Percentiles rank a stretch among this genome's conserved stretches.
These are phyloP conservation scores for Urocitellus parryii DNA, from an alignment of 2,113 vertebrate genomes.

Conservation along the genomic window DNA sequence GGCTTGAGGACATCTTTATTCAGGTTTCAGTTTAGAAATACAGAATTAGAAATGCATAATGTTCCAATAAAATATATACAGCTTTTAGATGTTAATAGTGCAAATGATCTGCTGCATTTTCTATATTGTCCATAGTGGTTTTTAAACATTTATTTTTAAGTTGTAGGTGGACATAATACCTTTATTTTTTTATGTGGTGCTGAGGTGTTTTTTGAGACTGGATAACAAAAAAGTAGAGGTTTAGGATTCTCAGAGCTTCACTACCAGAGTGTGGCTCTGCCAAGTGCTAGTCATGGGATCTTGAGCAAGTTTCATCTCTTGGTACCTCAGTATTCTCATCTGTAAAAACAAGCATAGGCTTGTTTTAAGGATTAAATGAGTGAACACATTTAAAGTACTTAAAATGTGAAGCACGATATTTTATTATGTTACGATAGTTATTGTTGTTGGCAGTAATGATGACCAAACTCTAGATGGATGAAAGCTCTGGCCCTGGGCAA, in stretches of 20 bases:
- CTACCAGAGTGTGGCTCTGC: neutral
- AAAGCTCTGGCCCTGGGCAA: neutral
- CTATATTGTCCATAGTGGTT: neutral
- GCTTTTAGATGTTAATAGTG: neutral
- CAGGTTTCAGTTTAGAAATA: neutral
- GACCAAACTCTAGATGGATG: neutral
- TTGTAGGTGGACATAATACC: no score
- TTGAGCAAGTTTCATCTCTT: neutral
- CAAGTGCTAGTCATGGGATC: neutral
- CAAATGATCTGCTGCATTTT: neutral
- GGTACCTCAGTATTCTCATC: neutral
- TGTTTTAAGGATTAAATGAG: neutral
- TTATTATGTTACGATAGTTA: neutral
- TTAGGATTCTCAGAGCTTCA: neutral
- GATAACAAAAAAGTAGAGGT: neutral
- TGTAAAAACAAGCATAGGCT: neutral
- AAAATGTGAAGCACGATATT: neutral
- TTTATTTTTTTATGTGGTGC: no score
- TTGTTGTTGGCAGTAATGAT: neutral
- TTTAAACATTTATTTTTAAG: no score
- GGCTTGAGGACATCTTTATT: neutral
- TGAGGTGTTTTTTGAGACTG: neutral
- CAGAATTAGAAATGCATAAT: conserved; percentile 23
- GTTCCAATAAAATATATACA: neutral
- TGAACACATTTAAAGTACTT: neutral